These are phyloP conservation scores for Volucella zonaria DNA, from an alignment of 2,888 invertebrate species.

Conservation along the genomic window DNA sequence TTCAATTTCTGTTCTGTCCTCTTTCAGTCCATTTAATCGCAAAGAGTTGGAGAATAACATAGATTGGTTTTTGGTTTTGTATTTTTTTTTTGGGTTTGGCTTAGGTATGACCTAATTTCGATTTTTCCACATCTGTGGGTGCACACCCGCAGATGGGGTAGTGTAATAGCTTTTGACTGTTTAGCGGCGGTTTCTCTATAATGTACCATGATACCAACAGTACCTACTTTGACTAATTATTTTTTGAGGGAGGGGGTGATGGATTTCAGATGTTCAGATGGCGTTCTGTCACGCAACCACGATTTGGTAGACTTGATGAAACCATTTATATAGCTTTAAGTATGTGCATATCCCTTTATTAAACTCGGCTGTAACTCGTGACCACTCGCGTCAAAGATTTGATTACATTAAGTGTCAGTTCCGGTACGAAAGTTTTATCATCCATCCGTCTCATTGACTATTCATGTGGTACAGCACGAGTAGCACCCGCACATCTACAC, in stretches of 20 bases:
- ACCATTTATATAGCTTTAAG: not conserved
- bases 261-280: not conserved
- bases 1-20: slow-evolving; percentile 20
- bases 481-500: not conserved
- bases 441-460: slow-evolving; percentile 5
- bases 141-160: not conserved
- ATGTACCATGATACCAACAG: not conserved
- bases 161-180: not conserved
- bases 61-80: not conserved
- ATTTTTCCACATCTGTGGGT: not conserved
- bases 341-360: not conserved
- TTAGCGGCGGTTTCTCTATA: not conserved
- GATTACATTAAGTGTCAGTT: slow-evolving; percentile 28
- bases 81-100: slow-evolving; percentile 44
- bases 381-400: not conserved
- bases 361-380: not conserved
- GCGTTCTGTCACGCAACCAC: slow-evolving; percentile 28
- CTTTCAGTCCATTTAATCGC: slow-evolving; percentile 39
- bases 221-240: slow-evolving; percentile 26
- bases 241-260: not conserved
- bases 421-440: not conserved
- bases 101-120: slow-evolving; percentile 51
- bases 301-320: not conserved
- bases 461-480: slow-evolving; percentile 2
- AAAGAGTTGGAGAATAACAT: slow-evolving; percentile 11